Conservation (phyloP, 37 sponge, comb jelly and placozoan species). For the Spongilla lacustris region DNA sequence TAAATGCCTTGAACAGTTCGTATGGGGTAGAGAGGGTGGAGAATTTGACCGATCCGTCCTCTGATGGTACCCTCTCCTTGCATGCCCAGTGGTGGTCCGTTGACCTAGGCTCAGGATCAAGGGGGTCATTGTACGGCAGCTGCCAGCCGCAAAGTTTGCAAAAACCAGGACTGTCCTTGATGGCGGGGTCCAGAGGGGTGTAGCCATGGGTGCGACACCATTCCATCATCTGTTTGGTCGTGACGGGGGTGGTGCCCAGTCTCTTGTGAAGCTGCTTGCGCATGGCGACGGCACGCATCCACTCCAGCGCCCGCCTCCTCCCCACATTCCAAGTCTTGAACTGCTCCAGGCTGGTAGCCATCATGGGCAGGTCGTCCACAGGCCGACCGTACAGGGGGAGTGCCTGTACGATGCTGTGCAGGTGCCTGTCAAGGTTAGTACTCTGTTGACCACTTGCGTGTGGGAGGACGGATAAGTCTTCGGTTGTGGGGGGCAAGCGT, state of each 20-base stretch:
- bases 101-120: not conserved
- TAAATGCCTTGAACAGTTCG: constrained; percentile 3
- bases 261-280: constrained; percentile 8
- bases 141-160: constrained; percentile 72
- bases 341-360: constrained; percentile 51
- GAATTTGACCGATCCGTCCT: not conserved
- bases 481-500: not conserved
- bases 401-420: constrained; percentile 36
- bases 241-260: constrained; percentile 16
- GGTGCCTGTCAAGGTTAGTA: constrained; percentile 35
- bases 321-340: constrained; percentile 66
- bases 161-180: constrained; percentile 13
- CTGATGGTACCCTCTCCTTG: not conserved
- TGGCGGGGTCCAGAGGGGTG: constrained; percentile 58
- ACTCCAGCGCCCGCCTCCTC: constrained; percentile 75
- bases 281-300: constrained; percentile 83
- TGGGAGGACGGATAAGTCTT: not conserved
- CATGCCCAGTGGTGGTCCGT: constrained; percentile 1
- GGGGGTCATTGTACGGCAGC: not conserved
- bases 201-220: constrained; percentile 89
- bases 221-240: constrained; percentile 53
- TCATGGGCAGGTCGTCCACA: constrained; percentile 21
- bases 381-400: constrained; percentile 56
- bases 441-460: not conserved
- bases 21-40: constrained; percentile 14